Base-by-base conservation (phyloP, 2,888 invertebrate species). In the Augochlorella aurata region DNA sequence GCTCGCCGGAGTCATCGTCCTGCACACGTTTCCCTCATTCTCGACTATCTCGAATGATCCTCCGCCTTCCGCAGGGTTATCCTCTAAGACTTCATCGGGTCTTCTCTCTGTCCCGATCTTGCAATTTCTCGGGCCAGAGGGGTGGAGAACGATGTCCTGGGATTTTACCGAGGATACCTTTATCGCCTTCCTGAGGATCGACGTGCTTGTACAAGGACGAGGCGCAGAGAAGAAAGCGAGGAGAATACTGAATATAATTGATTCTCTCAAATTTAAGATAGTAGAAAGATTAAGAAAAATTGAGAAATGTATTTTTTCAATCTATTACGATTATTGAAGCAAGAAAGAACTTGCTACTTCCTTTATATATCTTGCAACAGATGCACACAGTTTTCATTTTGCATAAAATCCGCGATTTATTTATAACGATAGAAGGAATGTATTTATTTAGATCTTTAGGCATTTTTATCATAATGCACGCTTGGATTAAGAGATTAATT, bases 1-100 rank as follows among this genome's bases (percentile, higher is more conserved):
- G 87, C 89, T 87, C 74, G 74, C 83, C 3, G 73, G 77, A 76
- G 83, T 83, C 76, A 45, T 69, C 73, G 29, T n/a, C 54, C 79
- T 71, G 52, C 78, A 54, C 79, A 85, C 71, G 79, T 74, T 74
- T 63, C 79, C 76, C 70, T 81, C 29, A 18, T 68, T 68, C 54
- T 54, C 66, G 77, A 76, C 83, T 82, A 87, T 82, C 75, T 83
- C 65, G 70, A 10, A 2, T 65, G 81, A 66, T 83, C 79, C 69
- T 18, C 73, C 45, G 68, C 29, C 52, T 7, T 18, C 12, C 52
- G 45, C 45, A 10, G 54, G 18, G 16, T 45, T 45, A 24, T 24
- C 16, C 44, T 24, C 54, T 9, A 9, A 9, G n/a, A 52, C 50
- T 14, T 52, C 54, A 21, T 21, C 21, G n/a, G n/a, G 12, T 54